These are phyloP conservation scores for Pterocles burchelli DNA, from an alignment of 2,113 vertebrate species.

Conservation along the genomic window DNA sequence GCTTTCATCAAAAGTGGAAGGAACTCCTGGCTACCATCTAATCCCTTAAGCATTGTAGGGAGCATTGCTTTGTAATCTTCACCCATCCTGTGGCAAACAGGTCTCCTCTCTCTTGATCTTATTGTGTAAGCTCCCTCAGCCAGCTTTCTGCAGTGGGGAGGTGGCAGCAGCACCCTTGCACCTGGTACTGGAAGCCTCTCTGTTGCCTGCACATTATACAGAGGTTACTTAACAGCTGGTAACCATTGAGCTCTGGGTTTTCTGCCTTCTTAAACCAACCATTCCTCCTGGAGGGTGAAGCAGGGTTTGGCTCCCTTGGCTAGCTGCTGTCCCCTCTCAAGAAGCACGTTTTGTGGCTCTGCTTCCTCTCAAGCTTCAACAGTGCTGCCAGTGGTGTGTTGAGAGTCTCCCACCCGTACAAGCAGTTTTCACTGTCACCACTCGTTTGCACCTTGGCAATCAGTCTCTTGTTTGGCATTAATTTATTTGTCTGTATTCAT, in stretches of 20 bases:
- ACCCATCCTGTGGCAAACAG: not conserved
- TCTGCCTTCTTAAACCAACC: not conserved
- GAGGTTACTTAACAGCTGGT: not conserved
- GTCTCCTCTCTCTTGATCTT: not conserved
- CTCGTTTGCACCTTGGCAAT: slow-evolving; percentile 39
- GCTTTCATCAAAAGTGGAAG: not conserved
- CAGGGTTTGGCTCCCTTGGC: not conserved
- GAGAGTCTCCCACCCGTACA: not conserved
- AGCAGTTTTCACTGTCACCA: not conserved
- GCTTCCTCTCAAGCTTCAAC: not conserved
- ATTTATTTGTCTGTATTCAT: slow-evolving; percentile 70
- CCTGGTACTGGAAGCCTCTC: not conserved
- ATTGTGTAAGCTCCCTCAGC: not conserved
- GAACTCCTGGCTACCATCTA: not conserved
- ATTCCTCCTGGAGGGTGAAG: not conserved
- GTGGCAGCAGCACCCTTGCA: not conserved
- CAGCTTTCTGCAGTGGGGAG: not conserved
- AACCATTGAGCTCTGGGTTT: not conserved
- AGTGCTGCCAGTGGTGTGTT: not conserved
- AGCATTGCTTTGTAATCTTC: not conserved
- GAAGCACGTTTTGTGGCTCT: not conserved
- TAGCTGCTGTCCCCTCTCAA: not conserved
- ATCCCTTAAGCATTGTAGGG: not conserved
- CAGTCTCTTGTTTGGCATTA: slow-evolving; percentile 47
- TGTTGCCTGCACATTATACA: not conserved